Percentiles rank a stretch among this genome's conserved stretches.
phyloP scores from a whole-genome alignment of 2,797 vertebrate genomes.

The Microcaecilia unicolor region DNA sequence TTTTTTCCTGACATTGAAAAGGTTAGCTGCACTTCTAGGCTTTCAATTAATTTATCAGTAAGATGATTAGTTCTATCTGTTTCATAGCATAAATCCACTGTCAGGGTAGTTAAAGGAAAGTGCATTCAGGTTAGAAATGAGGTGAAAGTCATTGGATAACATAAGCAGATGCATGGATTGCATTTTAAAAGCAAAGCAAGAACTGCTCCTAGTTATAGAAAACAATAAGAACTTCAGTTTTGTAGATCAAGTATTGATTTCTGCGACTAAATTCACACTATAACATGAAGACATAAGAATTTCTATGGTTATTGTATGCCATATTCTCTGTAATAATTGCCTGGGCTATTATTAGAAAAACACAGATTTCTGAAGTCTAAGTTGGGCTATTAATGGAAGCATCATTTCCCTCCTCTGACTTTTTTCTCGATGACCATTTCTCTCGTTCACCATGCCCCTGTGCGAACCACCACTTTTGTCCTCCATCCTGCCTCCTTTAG shows the following conservation, averaged over 20 bases:
- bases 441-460: too few species aligned
- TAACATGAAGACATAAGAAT: conserved; percentile 2
- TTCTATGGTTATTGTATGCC: conserved; percentile 5
- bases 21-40: neutral
- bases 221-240: neutral
- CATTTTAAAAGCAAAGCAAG: conserved; percentile 9
- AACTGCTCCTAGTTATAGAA: conserved; percentile 2
- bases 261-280: neutral
- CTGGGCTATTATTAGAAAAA: too few species aligned
- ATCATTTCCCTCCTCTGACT: too few species aligned
- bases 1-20: conserved; percentile 10
- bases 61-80: neutral
- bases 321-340: too few species aligned
- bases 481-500: too few species aligned
- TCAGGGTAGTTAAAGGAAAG: neutral
- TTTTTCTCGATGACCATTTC: too few species aligned
- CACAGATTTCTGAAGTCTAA: too few species aligned
- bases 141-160: neutral
- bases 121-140: conserved; percentile 3
- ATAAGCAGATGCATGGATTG: neutral
- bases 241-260: neutral
- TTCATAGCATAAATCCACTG: neutral
- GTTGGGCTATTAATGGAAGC: too few species aligned
- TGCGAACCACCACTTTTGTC: too few species aligned
- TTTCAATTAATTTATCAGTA: conserved; percentile 4